Evolutionary conservation across 2,113 vertebrate species (phyloP), one percentile per base, ranked within the genome.

Genomic region (Manacus vitellinus): DNA sequence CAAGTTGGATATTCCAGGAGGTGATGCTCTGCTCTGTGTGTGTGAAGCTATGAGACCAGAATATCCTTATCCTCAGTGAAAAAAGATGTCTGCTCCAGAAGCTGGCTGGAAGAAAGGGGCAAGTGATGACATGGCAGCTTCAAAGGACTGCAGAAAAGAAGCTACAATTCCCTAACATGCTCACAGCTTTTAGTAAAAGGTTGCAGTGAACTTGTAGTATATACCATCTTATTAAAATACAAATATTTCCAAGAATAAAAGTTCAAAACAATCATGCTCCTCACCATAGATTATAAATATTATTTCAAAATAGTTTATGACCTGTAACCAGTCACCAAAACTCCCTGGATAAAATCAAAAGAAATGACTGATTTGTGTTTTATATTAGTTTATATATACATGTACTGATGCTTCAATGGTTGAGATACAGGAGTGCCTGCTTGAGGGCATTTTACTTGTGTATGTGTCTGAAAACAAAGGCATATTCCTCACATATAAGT

Each of bases 1-100:
- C 41, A 83, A 94, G 80, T 6, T 17, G 4, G 39, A 41, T 63
- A 46, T 55, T 73, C 71, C 55, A 51, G 13, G 49, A 94, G 25
- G 56, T 75, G 83, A 67, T 77, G 67, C 73, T 37, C 12, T 4
- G 77, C 71, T 92, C 74, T 92, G 43, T 52, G 65, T 17, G 9
- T 17, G 55, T 70, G 44, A 91, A 91, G 78, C 81, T 67, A 55
- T 74, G 56, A 24, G 19, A 89, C 91, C 35, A 43, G 33, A 78
- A 41, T 33, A 82, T 24, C 49, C 47, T 72, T 44, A 59, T 33
- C 55, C 76, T 74, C 61, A 37, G 71, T 0, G 2, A 75, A 94
- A 93, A 93, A 68, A 88, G 79, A 94, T 55, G 67, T 91, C 86
- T 81, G 27, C 15, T 43, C 70, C 95, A 79, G 54, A 85, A 88